Conservation (phyloP, 2,888 invertebrate genomes). For the Lithosia quadra region DNA sequence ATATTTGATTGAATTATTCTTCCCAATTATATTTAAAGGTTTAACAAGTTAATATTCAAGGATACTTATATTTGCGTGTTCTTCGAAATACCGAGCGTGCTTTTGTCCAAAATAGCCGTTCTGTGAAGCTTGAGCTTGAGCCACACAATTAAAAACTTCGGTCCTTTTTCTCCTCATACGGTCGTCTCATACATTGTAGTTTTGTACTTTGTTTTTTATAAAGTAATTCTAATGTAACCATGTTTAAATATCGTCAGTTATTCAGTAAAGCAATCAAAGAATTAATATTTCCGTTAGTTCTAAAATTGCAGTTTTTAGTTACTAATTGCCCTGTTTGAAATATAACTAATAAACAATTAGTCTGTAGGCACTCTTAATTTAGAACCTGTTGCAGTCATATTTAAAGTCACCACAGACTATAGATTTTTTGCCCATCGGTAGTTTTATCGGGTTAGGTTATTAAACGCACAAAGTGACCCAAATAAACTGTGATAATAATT, state of each 20-base stretch:
- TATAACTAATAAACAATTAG: constrained; percentile 12
- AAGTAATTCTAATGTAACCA: not conserved
- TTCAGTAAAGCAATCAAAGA: constrained; percentile 9
- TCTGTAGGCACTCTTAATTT: constrained; percentile 25
- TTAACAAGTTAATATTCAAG: too few species aligned
- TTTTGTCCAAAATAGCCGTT: not conserved
- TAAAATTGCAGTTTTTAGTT: constrained; percentile 7
- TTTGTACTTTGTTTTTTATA: not conserved
- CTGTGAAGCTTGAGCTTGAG: not conserved
- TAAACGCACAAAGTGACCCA: too few species aligned
- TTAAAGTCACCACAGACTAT: too few species aligned
- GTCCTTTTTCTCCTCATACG: too few species aligned
- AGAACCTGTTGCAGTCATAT: constrained; percentile 28
- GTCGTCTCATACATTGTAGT: not conserved
- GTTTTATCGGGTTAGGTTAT: too few species aligned
- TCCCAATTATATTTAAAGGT: too few species aligned
- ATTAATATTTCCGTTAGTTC: not conserved
- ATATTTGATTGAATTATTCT: too few species aligned
- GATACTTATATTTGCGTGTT: not conserved
- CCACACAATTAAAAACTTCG: not conserved
- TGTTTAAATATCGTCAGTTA: not conserved
- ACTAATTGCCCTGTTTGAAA: constrained; percentile 24
- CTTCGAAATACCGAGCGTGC: not conserved
- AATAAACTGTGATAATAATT: too few species aligned
- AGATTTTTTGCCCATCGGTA: too few species aligned